phyloP scores from a whole-genome alignment of 1,140 invertebrate species.

The Cotesia typhae region DNA sequence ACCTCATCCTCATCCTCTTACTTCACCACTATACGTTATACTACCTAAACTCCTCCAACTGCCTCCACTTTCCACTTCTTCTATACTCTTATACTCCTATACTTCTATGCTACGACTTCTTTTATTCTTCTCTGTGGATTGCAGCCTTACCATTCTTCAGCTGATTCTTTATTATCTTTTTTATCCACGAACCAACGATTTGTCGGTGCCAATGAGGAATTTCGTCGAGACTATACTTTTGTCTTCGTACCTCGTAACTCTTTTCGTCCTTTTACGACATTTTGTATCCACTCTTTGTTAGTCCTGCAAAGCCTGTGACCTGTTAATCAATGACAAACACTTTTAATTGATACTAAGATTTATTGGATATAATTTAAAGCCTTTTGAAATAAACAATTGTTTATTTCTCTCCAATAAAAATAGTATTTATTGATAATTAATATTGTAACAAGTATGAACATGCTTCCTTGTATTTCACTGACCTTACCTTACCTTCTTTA shows the following conservation, averaged over 20 bases:
- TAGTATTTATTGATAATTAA: too few species aligned
- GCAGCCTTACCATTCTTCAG: slow-evolving; percentile 6
- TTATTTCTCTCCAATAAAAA: too few species aligned
- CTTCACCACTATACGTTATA: background rate
- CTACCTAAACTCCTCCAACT: background rate
- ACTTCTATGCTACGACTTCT: slow-evolving; percentile 20
- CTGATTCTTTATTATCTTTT: background rate
- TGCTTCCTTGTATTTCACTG: too few species aligned
- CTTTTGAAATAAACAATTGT: too few species aligned
- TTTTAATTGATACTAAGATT: too few species aligned
- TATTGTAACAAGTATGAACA: too few species aligned
- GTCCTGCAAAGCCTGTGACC: background rate
- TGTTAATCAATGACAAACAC: too few species aligned
- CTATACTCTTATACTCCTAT: background rate
- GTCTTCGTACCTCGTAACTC: slow-evolving; percentile 32
- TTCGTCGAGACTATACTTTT: slow-evolving; percentile 32
- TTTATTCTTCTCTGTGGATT: background rate
- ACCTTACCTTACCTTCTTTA: too few species aligned
- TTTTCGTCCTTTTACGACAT: slow-evolving; percentile 6
- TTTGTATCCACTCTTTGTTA: background rate
- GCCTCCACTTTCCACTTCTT: background rate
- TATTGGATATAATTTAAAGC: too few species aligned
- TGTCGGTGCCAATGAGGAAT: slow-evolving; percentile 37
- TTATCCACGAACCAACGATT: slow-evolving; percentile 29
- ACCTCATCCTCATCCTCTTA: background rate